phyloP scores from a whole-genome alignment of 2,888 invertebrate species.

The Ennomos fuscantarius region DNA sequence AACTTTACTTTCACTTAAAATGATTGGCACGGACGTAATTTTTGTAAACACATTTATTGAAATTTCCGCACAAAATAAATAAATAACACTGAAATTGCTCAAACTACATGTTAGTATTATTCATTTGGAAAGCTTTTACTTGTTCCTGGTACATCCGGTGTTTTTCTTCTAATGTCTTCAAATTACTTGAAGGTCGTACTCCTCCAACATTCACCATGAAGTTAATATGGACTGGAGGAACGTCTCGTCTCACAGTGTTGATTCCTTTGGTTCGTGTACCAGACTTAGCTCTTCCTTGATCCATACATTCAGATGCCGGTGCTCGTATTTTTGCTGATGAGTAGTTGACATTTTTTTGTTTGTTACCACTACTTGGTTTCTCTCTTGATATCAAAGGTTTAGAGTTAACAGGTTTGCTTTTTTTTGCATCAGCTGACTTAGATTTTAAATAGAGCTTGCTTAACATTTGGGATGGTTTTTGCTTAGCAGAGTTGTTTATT shows the following conservation, averaged over 20 bases:
- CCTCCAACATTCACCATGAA: slow-evolving; percentile 71
- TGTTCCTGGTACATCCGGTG: slow-evolving; percentile 75
- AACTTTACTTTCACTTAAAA: slow-evolving; percentile 18
- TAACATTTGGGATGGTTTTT: slow-evolving; percentile 45
- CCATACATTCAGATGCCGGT: slow-evolving; percentile 29
- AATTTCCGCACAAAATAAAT: slow-evolving; percentile 23
- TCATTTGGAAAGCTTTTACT: slow-evolving; percentile 63
- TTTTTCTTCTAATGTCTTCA: slow-evolving; percentile 71
- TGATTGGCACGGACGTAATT: slow-evolving; percentile 17
- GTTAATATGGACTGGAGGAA: slow-evolving; percentile 70
- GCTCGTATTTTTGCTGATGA: slow-evolving; percentile 28
- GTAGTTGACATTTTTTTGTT: slow-evolving; percentile 9
- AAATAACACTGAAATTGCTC: neutral
- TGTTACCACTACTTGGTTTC: slow-evolving; percentile 12
- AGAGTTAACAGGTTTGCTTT: slow-evolving; percentile 25
- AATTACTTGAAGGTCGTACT: slow-evolving; percentile 61
- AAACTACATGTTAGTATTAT: slow-evolving; percentile 46
- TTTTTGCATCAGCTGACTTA: slow-evolving; percentile 56
- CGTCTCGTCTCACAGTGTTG: slow-evolving; percentile 48
- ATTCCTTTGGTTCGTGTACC: slow-evolving; percentile 51
- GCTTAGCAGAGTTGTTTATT: slow-evolving; percentile 60
- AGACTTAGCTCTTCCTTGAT: slow-evolving; percentile 46
- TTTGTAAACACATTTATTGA: slow-evolving; percentile 27
- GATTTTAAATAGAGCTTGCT: slow-evolving; percentile 53
- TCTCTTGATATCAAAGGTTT: slow-evolving; percentile 23